phyloP scores from a whole-genome alignment of 2,888 invertebrate species.

The Rhamphomyia laevipes region DNA sequence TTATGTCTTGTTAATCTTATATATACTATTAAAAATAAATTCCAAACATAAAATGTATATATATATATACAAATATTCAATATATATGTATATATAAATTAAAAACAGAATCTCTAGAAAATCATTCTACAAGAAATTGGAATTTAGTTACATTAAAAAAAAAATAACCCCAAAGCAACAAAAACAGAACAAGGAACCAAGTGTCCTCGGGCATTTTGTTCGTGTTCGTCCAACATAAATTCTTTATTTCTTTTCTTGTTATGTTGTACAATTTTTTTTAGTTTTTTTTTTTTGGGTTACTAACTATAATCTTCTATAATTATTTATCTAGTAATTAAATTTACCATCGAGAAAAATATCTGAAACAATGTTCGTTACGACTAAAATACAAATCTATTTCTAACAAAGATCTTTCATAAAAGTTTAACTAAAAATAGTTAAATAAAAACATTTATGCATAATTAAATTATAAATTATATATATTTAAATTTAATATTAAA shows the following conservation, averaged over 20 bases:
- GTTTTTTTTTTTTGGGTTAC: background rate
- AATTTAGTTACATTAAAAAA: background rate
- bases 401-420: no score
- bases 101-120: background rate
- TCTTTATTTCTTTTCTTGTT: background rate
- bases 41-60: background rate
- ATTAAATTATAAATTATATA: background rate
- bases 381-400: no score
- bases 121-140: background rate
- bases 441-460: no score
- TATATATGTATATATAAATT: background rate
- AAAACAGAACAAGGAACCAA: background rate
- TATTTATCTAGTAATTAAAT: background rate
- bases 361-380: no score
- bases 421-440: no score
- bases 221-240: background rate
- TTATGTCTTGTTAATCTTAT: slow-evolving; percentile 1
- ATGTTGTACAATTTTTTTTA: background rate
- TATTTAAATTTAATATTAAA: background rate
- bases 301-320: background rate
- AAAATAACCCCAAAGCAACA: background rate
- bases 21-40: background rate
- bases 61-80: background rate
- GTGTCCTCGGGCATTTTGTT: background rate
- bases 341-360: background rate